Percentiles rank a stretch among this genome's conserved stretches.
Evolutionary conservation across 2,113 vertebrate genomes (phyloP).

Genomic region (Zosterops pallidus): DNA sequence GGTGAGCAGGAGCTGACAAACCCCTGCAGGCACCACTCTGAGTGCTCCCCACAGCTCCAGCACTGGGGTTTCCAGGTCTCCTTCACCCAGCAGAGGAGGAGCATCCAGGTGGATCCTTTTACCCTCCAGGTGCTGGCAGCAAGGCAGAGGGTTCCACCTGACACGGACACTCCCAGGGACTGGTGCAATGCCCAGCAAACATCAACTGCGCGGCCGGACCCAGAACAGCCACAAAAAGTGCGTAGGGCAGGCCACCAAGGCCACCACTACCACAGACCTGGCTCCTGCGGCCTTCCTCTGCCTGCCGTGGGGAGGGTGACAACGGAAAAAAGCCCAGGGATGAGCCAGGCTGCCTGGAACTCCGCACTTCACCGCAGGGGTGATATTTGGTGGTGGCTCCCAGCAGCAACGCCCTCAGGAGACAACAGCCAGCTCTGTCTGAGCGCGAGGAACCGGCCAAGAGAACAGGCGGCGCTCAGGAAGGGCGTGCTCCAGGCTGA

Average conservation of each 20-base stretch:
- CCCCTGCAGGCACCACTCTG: rapidly evolving
- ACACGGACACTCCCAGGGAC: background rate
- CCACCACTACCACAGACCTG: background rate
- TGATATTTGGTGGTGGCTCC: background rate
- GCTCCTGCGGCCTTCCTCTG: background rate
- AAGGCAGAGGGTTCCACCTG: background rate
- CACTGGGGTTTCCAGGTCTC: background rate
- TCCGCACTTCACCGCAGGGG: background rate
- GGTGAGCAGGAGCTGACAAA: background rate
- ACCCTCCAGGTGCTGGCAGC: background rate
- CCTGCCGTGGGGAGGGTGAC: background rate
- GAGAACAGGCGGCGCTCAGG: background rate
- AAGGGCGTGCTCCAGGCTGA: constrained; percentile 50
- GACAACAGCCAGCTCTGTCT: background rate
- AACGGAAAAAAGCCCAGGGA: background rate
- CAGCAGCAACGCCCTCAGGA: background rate
- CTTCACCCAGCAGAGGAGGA: background rate
- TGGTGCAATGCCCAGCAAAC: background rate
- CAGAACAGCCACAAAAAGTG: background rate
- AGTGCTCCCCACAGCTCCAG: background rate
- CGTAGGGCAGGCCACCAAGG: background rate
- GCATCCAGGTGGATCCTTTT: background rate
- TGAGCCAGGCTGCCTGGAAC: background rate
- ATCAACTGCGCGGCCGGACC: background rate
- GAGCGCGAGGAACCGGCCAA: background rate